phyloP scores from a whole-genome alignment of 2,888 invertebrate genomes.

The Ophion costatus region DNA sequence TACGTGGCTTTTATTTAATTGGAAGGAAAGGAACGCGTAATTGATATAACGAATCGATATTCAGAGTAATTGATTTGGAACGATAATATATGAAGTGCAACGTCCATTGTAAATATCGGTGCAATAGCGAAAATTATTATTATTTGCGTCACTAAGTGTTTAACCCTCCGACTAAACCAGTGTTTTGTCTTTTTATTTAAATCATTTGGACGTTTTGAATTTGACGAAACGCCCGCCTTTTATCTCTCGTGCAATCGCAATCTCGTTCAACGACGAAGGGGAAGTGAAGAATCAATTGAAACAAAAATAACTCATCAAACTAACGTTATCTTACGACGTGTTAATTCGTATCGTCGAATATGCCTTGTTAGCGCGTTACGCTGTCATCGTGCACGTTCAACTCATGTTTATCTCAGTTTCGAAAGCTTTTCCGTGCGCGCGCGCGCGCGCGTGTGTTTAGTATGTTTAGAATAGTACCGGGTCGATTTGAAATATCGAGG shows the following conservation, averaged over 20 bases:
- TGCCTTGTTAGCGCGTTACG: conserved; percentile 55
- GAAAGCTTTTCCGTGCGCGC: conserved; percentile 47
- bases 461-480: neutral
- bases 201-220: neutral
- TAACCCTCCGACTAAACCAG: conserved; percentile 68
- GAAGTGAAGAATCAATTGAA: neutral
- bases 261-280: conserved; percentile 4
- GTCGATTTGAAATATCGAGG: conserved; percentile 10
- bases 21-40: neutral
- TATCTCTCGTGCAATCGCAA: conserved; percentile 8
- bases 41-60: conserved; percentile 63
- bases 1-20: conserved; percentile 75
- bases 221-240: conserved; percentile 21
- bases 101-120: conserved; percentile 82
- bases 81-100: conserved; percentile 72
- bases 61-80: conserved; percentile 68
- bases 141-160: conserved; percentile 76
- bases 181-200: conserved; percentile 34
- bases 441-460: neutral
- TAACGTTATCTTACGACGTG: conserved; percentile 1
- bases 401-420: conserved; percentile 45
- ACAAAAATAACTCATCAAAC: neutral
- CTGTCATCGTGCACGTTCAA: conserved; percentile 31
- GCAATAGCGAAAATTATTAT: conserved; percentile 80
- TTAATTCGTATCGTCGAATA: conserved; percentile 26